Conservation (phyloP, 30 jellyfish, hydroid and myxozoan genomes). For the Nemopilema nomurai region DNA sequence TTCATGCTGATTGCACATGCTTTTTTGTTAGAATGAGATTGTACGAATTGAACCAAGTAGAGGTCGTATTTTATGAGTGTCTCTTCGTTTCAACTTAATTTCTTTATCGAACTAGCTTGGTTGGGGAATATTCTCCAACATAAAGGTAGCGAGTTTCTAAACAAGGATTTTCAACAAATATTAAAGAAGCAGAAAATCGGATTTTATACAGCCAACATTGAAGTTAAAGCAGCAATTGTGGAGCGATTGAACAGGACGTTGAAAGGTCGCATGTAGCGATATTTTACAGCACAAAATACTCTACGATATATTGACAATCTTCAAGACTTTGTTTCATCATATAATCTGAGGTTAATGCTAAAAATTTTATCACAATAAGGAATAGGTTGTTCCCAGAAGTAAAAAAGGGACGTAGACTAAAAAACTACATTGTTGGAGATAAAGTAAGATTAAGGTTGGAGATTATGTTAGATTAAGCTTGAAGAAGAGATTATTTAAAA, state of each 20-base stretch:
- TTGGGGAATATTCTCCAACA: too few species aligned
- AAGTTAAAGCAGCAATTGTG: conserved; percentile 45
- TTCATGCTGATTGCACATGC: too few species aligned
- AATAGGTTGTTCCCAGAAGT: conserved; percentile 2
- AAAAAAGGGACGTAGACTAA: background rate
- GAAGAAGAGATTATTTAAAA: conserved; percentile 37
- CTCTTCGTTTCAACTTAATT: too few species aligned
- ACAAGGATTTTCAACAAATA: background rate
- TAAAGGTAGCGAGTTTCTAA: conserved; percentile 45
- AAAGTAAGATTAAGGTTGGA: too few species aligned
- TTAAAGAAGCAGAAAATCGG: conserved; percentile 11
- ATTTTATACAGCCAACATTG: conserved; percentile 24
- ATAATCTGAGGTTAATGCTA: conserved; percentile 27
- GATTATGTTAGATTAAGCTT: conserved; percentile 39
- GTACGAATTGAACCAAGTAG: too few species aligned
- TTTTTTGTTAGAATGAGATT: too few species aligned
- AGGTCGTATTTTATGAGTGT: too few species aligned
- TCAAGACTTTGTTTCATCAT: conserved; percentile 28
- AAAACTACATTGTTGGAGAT: too few species aligned
- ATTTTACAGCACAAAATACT: conserved; percentile 15
- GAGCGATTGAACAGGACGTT: conserved; percentile 53
- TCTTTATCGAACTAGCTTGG: too few species aligned
- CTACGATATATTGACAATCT: conserved; percentile 26
- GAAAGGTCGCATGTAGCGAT: conserved; percentile 42
- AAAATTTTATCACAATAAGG: conserved; percentile 7